Percentiles rank a stretch among this genome's conserved stretches.
phyloP scores from a whole-genome alignment of 1,140 invertebrate genomes.

The Tribolium castaneum region DNA sequence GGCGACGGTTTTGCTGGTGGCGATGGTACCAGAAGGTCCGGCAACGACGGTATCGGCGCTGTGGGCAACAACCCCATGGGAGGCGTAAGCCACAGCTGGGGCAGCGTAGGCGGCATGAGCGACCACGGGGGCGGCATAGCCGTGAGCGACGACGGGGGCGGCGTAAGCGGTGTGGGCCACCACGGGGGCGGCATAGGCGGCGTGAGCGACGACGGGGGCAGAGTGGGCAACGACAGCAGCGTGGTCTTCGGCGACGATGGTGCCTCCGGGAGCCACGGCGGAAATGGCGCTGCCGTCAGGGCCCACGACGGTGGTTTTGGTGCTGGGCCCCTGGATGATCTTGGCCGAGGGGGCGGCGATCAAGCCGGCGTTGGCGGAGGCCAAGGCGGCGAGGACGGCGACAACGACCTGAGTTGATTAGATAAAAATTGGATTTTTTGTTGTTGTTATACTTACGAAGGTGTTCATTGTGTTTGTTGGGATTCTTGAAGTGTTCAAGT shows the following conservation, averaged over 20 bases:
- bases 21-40: constrained; percentile 38
- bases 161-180: constrained; percentile 21
- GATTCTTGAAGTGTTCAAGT: constrained; percentile 31
- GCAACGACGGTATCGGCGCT: constrained; percentile 28
- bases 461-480: constrained; percentile 42
- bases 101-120: background rate
- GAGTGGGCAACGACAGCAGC: constrained; percentile 31
- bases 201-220: constrained; percentile 39
- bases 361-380: constrained; percentile 29
- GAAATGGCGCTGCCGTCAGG: constrained; percentile 46
- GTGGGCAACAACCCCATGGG: constrained; percentile 6
- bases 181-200: constrained; percentile 17
- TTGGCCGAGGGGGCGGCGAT: constrained; percentile 16
- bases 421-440: background rate
- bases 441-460: constrained; percentile 33
- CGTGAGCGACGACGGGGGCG: constrained; percentile 16
- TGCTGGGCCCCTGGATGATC: constrained; percentile 46
- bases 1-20: constrained; percentile 11
- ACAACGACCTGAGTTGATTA: constrained; percentile 21
- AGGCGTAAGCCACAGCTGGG: background rate
- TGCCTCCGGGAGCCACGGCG: constrained; percentile 32
- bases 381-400: constrained; percentile 26
- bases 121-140: background rate
- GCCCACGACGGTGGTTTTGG: constrained; percentile 44
- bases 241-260: constrained; percentile 37